A percentile compares a stretch with the other conserved stretches of the same genome.
Evolutionary conservation across 92 coral and sea anemone species (phyloP).

Genomic region (Plumapathes pennacea): DNA sequence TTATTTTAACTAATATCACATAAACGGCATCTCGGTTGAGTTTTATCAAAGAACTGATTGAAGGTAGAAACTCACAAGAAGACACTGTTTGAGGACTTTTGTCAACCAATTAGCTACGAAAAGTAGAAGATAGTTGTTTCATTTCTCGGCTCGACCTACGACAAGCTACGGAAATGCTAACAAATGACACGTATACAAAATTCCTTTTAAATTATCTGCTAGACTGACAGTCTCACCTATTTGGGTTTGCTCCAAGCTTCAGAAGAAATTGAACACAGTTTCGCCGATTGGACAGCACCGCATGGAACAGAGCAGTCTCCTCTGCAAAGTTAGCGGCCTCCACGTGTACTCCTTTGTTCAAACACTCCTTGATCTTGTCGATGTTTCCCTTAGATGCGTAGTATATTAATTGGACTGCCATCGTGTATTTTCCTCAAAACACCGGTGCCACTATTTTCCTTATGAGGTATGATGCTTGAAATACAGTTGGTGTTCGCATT

Average conservation of each 20-base stretch:
- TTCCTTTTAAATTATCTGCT: not conserved
- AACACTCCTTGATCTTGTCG: slow-evolving; percentile 33
- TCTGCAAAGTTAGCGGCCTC: slow-evolving; percentile 66
- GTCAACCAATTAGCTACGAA: too few species aligned
- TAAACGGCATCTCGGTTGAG: too few species aligned
- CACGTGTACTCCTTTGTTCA: slow-evolving; percentile 67
- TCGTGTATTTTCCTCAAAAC: slow-evolving; percentile 1
- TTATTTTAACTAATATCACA: too few species aligned
- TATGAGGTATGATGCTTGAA: too few species aligned
- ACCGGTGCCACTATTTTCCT: too few species aligned
- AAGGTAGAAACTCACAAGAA: too few species aligned
- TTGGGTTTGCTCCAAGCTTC: slow-evolving; percentile 80
- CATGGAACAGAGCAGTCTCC: slow-evolving; percentile 78
- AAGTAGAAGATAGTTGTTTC: too few species aligned
- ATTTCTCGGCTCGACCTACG: too few species aligned
- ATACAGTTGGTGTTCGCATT: too few species aligned
- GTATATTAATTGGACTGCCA: slow-evolving; percentile 77
- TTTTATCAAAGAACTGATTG: too few species aligned
- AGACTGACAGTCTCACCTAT: slow-evolving; percentile 54
- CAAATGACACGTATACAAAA: not conserved
- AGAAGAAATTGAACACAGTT: slow-evolving; percentile 58
- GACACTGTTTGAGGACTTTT: too few species aligned
- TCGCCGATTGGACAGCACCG: slow-evolving; percentile 42
- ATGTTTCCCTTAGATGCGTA: slow-evolving; percentile 66
- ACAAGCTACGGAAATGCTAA: too few species aligned